These are phyloP conservation scores for Polia nebulosa DNA, from an alignment of 2,888 invertebrate species.

Conservation along the genomic window DNA sequence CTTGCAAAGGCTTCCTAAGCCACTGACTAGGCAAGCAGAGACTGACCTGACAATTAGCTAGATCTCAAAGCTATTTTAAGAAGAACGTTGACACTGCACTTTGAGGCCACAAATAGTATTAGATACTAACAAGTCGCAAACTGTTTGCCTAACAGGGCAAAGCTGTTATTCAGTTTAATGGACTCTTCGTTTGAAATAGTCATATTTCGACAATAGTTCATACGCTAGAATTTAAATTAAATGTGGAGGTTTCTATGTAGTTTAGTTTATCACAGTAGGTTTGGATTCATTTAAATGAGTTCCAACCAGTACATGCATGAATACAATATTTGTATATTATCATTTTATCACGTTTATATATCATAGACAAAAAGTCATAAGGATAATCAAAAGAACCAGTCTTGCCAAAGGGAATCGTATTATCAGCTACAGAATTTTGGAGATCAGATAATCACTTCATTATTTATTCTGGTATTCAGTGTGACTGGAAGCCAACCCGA, in stretches of 20 bases:
- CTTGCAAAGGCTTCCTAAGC: neutral
- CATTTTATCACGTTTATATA: no score
- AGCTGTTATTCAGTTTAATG: conserved; percentile 36
- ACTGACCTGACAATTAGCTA: conserved; percentile 8
- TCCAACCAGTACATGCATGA: neutral
- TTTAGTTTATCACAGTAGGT: neutral
- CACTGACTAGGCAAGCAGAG: neutral
- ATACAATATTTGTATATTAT: no score
- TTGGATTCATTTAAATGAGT: neutral
- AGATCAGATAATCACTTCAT: no score
- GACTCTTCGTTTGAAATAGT: conserved; percentile 19
- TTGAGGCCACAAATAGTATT: conserved; percentile 5
- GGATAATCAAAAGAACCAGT: neutral
- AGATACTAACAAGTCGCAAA: neutral
- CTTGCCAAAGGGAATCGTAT: no score
- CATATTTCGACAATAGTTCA: conserved; percentile 26
- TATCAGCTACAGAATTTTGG: no score
- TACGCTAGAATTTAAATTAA: conserved; percentile 21
- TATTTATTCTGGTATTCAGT: no score
- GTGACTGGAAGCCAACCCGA: no score
- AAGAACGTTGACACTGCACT: conserved; percentile 7
- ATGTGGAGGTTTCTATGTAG: conserved; percentile 1
- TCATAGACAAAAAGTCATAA: no score
- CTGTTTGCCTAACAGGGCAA: neutral
- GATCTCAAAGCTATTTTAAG: conserved; percentile 24